phyloP scores from a whole-genome alignment of 2,888 invertebrate genomes.

The Hyposoter didymator region DNA sequence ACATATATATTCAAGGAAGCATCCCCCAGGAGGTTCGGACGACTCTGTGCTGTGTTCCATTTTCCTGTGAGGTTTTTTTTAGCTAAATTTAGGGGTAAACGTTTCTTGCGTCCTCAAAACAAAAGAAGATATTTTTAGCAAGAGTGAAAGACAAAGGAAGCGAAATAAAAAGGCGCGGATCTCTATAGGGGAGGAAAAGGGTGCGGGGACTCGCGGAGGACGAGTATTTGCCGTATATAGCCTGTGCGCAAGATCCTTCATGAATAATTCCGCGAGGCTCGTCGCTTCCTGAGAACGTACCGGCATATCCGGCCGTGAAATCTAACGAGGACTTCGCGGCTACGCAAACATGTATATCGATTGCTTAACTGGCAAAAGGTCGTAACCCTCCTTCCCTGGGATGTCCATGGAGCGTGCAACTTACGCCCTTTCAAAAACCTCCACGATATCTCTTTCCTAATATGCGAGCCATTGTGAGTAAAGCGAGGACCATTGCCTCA shows the following conservation, averaged over 20 bases:
- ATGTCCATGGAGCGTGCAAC: neutral
- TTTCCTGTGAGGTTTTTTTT: constrained; percentile 11
- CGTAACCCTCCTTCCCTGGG: neutral
- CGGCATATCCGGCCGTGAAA: constrained; percentile 66
- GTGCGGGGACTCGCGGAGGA: neutral
- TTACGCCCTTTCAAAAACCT: neutral
- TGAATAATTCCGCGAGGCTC: constrained; percentile 69
- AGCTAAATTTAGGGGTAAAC: constrained; percentile 7
- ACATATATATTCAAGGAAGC: constrained; percentile 27
- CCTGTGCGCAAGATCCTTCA: constrained; percentile 66
- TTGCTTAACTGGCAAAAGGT: constrained; percentile 27
- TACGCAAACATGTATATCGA: constrained; percentile 41
- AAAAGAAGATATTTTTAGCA: constrained; percentile 17
- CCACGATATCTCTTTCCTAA: neutral
- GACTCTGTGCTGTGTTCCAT: constrained; percentile 18
- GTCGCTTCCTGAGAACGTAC: constrained; percentile 60
- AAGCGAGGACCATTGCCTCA: constrained; percentile 29
- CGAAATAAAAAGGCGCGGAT: neutral
- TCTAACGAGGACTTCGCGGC: constrained; percentile 61
- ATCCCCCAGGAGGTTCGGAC: neutral
- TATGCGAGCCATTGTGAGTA: constrained; percentile 13
- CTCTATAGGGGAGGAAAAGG: neutral
- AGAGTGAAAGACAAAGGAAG: neutral
- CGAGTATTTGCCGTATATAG: constrained; percentile 36
- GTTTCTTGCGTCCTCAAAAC: constrained; percentile 14